A percentile compares a stretch with the other conserved stretches of the same genome.
Conservation (phyloP, 2,797 vertebrate genomes). For the Manis javanica region DNA sequence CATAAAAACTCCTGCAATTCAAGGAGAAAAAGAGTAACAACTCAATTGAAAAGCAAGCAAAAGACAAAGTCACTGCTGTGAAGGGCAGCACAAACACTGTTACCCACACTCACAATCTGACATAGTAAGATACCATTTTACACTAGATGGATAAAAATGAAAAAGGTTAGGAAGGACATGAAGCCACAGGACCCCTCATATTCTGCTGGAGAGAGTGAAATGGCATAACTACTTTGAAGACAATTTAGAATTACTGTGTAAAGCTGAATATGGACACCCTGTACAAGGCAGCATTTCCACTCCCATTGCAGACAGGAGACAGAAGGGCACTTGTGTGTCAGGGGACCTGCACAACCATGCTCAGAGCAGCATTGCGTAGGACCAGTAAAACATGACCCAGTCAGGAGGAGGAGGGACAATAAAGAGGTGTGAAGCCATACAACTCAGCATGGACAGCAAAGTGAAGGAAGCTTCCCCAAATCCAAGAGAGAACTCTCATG, state of each 20-base stretch:
- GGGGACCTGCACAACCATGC: not conserved
- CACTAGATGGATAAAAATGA: not conserved
- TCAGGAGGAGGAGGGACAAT: no score
- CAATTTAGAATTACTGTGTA: not conserved
- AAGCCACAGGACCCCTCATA: not conserved
- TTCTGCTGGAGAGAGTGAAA: not conserved
- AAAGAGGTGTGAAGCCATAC: not conserved
- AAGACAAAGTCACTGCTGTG: not conserved
- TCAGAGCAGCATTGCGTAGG: not conserved
- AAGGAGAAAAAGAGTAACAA: not conserved
- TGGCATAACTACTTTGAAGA: not conserved
- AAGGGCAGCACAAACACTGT: not conserved
- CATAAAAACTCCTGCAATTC: not conserved
- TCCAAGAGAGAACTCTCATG: no score
- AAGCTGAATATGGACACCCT: not conserved
- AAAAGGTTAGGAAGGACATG: not conserved
- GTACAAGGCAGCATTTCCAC: rapidly evolving
- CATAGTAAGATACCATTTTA: not conserved
- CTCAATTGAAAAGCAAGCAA: not conserved
- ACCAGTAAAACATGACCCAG: no score
- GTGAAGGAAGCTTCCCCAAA: not conserved
- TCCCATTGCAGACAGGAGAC: rapidly evolving
- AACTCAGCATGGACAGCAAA: not conserved
- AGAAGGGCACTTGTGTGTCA: not conserved
- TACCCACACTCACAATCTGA: not conserved